Evolutionary conservation across 2,888 invertebrate genomes (phyloP).

Genomic region (Cheilosia urbana): DNA sequence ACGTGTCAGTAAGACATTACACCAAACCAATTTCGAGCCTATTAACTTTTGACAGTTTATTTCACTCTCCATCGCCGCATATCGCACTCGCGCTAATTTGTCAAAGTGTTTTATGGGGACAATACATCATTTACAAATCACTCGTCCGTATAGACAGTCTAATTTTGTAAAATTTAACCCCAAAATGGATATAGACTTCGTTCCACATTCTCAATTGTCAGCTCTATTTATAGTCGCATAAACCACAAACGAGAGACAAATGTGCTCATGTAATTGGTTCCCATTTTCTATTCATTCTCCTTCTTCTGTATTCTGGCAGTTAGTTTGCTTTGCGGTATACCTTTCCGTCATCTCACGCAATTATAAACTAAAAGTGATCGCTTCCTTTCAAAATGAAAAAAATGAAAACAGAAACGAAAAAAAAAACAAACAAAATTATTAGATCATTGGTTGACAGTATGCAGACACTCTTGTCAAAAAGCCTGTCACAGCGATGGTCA

Average conservation of each 20-base stretch:
- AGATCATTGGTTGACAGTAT: slow-evolving; percentile 68
- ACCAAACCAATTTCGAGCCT: slow-evolving; percentile 11
- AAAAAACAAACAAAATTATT: not conserved
- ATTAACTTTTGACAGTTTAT: slow-evolving; percentile 14
- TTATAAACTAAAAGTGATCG: slow-evolving; percentile 68
- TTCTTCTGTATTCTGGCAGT: not conserved
- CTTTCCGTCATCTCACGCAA: slow-evolving; percentile 48
- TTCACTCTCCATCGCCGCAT: not conserved
- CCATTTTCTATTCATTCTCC: slow-evolving; percentile 6
- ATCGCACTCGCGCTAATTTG: slow-evolving; percentile 40
- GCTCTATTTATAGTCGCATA: slow-evolving; percentile 17
- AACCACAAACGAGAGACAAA: slow-evolving; percentile 6
- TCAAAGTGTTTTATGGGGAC: slow-evolving; percentile 47
- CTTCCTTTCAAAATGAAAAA: slow-evolving; percentile 51
- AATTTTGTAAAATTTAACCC: slow-evolving; percentile 42
- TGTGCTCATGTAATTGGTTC: slow-evolving; percentile 19
- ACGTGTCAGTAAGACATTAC: slow-evolving; percentile 33
- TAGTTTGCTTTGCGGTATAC: slow-evolving; percentile 14
- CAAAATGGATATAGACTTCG: slow-evolving; percentile 26
- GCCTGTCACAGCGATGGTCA: slow-evolving; percentile 47
- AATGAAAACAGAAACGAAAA: not conserved
- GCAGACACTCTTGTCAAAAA: slow-evolving; percentile 43
- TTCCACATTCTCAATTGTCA: slow-evolving; percentile 22
- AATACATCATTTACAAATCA: slow-evolving; percentile 38
- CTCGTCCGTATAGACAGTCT: slow-evolving; percentile 18